Conservation (phyloP, 2,113 vertebrate genomes). For the Dasypus novemcinctus region DNA sequence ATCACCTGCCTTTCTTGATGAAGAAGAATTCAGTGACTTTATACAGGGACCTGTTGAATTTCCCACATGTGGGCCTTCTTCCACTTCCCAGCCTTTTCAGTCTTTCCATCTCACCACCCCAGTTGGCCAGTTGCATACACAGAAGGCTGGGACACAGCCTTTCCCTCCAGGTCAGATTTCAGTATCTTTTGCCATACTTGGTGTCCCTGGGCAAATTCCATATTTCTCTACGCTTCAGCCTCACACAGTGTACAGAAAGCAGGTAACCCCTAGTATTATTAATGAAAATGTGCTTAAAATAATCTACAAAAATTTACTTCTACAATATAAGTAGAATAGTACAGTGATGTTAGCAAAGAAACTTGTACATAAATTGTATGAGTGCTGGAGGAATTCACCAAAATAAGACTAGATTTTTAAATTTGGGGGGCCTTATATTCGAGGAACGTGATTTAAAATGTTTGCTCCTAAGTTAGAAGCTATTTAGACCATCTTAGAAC, state of each 20-base stretch:
- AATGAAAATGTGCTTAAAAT: conserved; percentile 11
- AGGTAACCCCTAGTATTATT: conserved; percentile 78
- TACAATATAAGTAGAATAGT: conserved; percentile 23
- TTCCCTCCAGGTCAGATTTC: conserved; percentile 86
- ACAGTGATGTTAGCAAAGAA: conserved; percentile 32
- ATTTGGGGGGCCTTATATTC: not conserved
- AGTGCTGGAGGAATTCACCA: conserved; percentile 19
- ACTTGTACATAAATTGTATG: not conserved
- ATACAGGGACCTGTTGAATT: conserved; percentile 91
- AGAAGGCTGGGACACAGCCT: conserved; percentile 84
- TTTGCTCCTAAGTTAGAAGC: conserved; percentile 32
- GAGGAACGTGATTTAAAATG: conserved; percentile 31
- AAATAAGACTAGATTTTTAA: conserved; percentile 14
- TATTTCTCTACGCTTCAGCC: conserved; percentile 81
- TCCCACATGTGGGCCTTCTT: conserved; percentile 78
- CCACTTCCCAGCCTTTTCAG: conserved; percentile 83
- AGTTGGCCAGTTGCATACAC: conserved; percentile 82
- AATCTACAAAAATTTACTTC: conserved; percentile 23
- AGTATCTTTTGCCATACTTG: conserved; percentile 80
- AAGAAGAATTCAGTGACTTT: conserved; percentile 99
- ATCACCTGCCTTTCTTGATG: conserved; percentile 89
- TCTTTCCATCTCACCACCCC: conserved; percentile 80
- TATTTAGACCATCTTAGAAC: not conserved
- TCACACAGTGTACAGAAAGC: conserved; percentile 81
- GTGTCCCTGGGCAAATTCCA: conserved; percentile 78